Base-by-base conservation (phyloP, 2,113 vertebrate genomes). In the Trematocara variabile region DNA sequence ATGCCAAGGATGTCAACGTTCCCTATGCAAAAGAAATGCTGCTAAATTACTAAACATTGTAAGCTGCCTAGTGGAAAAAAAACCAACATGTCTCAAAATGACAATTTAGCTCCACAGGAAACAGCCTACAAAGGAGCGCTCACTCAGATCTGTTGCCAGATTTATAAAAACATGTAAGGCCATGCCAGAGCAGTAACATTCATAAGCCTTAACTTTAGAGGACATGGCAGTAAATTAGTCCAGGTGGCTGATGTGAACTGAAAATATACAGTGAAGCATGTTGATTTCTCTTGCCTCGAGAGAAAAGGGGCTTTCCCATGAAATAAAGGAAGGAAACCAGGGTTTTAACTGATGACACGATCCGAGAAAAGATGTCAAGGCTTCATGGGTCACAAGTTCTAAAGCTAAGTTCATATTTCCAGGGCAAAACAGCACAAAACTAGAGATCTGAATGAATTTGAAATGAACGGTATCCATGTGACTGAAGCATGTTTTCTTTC, bases 21-120 rank as follows among this genome's bases (percentile, higher is more conserved):
- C 8, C 30, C 65, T 14, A 46, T 75, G 79, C 34, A 37, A 86
- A 83, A 85, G 39, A 53, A 83, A 70, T 48, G 77, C 77, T 75
- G 60, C 63, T 28, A 88, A 89, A 88, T 86, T 13, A 90, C 39
- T 77, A 63, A 80, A 80, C 55, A 25, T 16, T 63, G 11, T 79
- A 65, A 79, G 63, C 58, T 80, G 48, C 50, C 79, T 54, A 11
- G 3, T 37, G 11, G 11, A 4, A 4, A 37, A 55, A 70, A 70
- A 63, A 7, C 41, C n/a, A 30, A 34, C 78, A 48, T 1, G 2
- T 77, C 86, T 82, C 28, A 88, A 87, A 90, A 88, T 70, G 90
- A 84, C 77, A 55, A 80, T 89, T 89, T 82, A 86, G 34, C 80
- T 60, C 54, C 16, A 78, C 80, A 82, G 87, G 77, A 89, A 88